Evolutionary conservation across 2,113 vertebrate species (phyloP).

Genomic region (Abramis brama): DNA sequence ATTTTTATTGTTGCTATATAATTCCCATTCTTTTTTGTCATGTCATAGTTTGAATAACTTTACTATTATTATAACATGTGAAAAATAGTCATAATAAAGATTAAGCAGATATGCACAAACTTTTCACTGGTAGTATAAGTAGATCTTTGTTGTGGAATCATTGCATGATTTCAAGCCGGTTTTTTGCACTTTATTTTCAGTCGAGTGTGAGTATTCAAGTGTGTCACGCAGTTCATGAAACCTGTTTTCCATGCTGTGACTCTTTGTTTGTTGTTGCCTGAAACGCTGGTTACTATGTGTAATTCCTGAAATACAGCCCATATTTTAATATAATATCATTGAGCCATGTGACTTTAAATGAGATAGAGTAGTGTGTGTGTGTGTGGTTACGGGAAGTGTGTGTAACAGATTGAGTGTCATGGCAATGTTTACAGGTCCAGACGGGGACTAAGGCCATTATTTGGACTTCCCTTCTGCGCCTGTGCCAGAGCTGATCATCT

Average conservation of each 20-base stretch:
- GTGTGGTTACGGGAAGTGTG: constrained; percentile 26
- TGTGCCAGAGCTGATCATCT: constrained; percentile 32
- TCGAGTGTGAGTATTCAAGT: not conserved
- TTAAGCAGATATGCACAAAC: not conserved
- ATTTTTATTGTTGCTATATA: not conserved
- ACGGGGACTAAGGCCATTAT: constrained; percentile 26
- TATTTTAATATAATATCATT: constrained; percentile 22
- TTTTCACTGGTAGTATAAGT: not conserved
- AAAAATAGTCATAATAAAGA: not conserved
- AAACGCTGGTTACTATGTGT: constrained; percentile 10
- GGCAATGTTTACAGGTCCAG: constrained; percentile 25
- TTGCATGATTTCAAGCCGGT: not conserved
- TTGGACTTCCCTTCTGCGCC: constrained; percentile 6
- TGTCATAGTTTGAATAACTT: not conserved
- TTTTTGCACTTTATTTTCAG: not conserved
- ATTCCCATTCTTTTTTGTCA: not conserved
- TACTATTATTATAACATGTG: not conserved
- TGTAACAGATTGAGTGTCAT: constrained; percentile 32
- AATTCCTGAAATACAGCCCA: constrained; percentile 28
- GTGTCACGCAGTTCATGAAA: not conserved
- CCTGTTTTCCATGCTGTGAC: constrained; percentile 25
- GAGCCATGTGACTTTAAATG: constrained; percentile 38
- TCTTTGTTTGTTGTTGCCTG: constrained; percentile 29
- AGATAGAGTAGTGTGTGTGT: not conserved
- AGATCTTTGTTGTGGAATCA: not conserved